Evolutionary conservation across 1,140 invertebrate genomes (phyloP).

Genomic region (Formica selysi): DNA sequence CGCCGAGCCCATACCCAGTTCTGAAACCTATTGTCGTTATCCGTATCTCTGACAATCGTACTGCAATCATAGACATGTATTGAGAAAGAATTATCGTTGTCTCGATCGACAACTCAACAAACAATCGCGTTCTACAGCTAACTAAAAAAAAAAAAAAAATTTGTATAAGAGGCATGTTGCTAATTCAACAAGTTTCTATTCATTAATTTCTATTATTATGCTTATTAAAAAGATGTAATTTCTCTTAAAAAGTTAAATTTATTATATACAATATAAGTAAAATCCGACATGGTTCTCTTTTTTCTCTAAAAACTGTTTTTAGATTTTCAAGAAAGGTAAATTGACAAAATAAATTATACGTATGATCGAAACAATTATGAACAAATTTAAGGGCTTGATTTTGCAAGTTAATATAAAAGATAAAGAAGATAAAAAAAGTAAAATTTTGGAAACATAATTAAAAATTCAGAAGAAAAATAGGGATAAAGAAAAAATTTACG

Average conservation of each 20-base stretch:
- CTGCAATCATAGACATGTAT: constrained; percentile 37
- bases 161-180: not conserved
- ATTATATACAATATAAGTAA: constrained; percentile 5
- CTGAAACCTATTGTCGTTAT: constrained; percentile 38
- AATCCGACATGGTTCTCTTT: not conserved
- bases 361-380: not conserved
- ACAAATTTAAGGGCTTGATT: constrained; percentile 12
- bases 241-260: not conserved
- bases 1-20: not conserved
- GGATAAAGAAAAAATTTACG: constrained; percentile 22
- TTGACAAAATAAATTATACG: not conserved
- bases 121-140: too few species aligned
- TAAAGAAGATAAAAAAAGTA: constrained; percentile 4
- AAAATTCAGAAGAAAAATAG: constrained; percentile 27
- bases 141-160: too few species aligned
- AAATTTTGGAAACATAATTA: constrained; percentile 24
- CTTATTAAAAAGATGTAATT: too few species aligned
- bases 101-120: not conserved
- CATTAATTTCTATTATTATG: not conserved
- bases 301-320: not conserved
- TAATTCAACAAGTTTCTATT: constrained; percentile 1
- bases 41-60: constrained; percentile 41
- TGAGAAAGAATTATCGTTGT: constrained; percentile 26
- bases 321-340: not conserved
- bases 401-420: constrained; percentile 11